Evolutionary conservation across 1,140 invertebrate genomes (phyloP).

Genomic region (Drosophila arizonae): DNA sequence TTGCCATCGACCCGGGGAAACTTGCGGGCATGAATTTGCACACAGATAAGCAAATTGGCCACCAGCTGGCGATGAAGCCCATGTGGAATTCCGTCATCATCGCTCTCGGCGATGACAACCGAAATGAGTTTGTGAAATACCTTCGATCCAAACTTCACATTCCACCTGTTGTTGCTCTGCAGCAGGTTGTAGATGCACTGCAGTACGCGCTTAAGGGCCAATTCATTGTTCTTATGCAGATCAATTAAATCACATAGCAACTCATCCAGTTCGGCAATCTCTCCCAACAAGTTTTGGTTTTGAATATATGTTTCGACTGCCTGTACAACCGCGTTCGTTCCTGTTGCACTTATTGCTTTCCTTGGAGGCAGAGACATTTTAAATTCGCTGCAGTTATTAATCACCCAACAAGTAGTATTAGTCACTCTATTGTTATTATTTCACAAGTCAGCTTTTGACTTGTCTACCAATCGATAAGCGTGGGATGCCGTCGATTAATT

Average conservation of each 20-base stretch:
- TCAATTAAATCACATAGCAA: slow-evolving; percentile 57
- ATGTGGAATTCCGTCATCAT: slow-evolving; percentile 6
- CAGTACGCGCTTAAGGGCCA: slow-evolving; percentile 54
- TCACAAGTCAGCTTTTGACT: slow-evolving; percentile 8
- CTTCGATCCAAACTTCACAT: slow-evolving; percentile 63
- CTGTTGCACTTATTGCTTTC: slow-evolving; percentile 55
- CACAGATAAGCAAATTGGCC: slow-evolving; percentile 62
- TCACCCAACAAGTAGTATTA: neutral
- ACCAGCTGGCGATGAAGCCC: slow-evolving; percentile 44
- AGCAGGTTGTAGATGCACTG: slow-evolving; percentile 62
- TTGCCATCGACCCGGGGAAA: slow-evolving; percentile 55
- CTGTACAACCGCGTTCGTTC: slow-evolving; percentile 60
- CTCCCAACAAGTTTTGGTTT: slow-evolving; percentile 66
- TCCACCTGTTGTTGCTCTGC: slow-evolving; percentile 54
- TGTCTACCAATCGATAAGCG: neutral
- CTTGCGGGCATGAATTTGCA: slow-evolving; percentile 60
- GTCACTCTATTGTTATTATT: slow-evolving; percentile 11
- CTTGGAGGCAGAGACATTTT: slow-evolving; percentile 54
- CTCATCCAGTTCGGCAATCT: slow-evolving; percentile 64
- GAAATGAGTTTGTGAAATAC: slow-evolving; percentile 62
- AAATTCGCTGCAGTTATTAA: neutral
- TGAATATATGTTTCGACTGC: slow-evolving; percentile 60
- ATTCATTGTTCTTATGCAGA: slow-evolving; percentile 53
- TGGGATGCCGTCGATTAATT: neutral
- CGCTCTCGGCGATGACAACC: slow-evolving; percentile 48